Evolutionary conservation across 1,140 invertebrate genomes (phyloP).

Genomic region (Spodoptera litura): DNA sequence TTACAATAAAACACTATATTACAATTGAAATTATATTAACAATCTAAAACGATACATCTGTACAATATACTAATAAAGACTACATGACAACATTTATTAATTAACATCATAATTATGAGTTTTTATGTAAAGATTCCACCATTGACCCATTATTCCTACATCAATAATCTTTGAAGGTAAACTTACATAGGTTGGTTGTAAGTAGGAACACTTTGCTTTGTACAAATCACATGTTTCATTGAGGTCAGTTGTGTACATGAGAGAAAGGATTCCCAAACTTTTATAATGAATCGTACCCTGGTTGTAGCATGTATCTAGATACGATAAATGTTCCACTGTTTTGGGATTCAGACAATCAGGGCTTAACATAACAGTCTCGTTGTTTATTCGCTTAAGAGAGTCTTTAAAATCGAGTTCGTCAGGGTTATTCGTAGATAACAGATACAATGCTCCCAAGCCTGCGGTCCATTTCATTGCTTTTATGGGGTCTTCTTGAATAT

Average conservation of each 20-base stretch:
- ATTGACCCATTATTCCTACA: constrained; percentile 91
- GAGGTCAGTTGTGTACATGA: constrained; percentile 92
- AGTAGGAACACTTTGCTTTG: constrained; percentile 90
- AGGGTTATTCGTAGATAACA: constrained; percentile 88
- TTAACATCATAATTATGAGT: constrained; percentile 94
- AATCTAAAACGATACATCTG: constrained; percentile 25
- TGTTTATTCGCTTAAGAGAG: constrained; percentile 86
- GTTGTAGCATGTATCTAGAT: constrained; percentile 88
- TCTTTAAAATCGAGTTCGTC: constrained; percentile 88
- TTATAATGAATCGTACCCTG: constrained; percentile 88
- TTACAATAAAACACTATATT: constrained; percentile 21
- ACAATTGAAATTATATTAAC: constrained; percentile 19
- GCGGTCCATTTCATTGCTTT: constrained; percentile 84
- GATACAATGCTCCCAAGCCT: constrained; percentile 78
- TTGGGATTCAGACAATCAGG: constrained; percentile 89
- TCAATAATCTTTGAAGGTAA: constrained; percentile 90
- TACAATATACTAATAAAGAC: constrained; percentile 27
- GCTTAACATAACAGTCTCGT: constrained; percentile 89
- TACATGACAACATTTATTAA: constrained; percentile 51
- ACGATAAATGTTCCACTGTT: constrained; percentile 88
- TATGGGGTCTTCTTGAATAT: constrained; percentile 86
- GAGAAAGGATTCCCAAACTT: constrained; percentile 90
- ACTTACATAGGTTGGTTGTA: constrained; percentile 87
- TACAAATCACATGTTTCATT: constrained; percentile 89
- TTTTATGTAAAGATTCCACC: constrained; percentile 90